Conservation (phyloP, 2,888 invertebrate genomes). For the Sisyra terminalis region DNA sequence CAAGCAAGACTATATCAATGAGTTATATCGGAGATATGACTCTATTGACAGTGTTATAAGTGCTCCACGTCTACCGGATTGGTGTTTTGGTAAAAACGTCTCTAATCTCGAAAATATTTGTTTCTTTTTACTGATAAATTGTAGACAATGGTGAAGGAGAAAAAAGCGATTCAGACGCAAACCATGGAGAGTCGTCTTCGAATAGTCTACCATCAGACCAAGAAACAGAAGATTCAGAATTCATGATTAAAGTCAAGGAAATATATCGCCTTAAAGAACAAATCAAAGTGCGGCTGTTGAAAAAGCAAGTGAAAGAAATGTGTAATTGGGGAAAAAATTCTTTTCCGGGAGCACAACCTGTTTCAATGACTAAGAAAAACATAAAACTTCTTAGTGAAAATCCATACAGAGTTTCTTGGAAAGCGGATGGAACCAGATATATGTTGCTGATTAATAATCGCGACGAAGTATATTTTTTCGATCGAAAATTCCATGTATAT, state of each 20-base stretch:
- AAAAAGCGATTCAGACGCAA: too few species aligned
- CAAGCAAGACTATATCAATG: conserved; percentile 86
- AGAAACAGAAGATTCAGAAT: too few species aligned
- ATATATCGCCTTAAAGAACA: too few species aligned
- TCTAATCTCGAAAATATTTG: conserved; percentile 9
- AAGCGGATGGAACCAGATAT: conserved; percentile 93
- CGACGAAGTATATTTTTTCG: conserved; percentile 80
- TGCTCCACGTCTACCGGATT: conserved; percentile 67
- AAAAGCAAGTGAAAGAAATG: too few species aligned
- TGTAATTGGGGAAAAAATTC: too few species aligned
- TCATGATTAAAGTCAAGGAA: too few species aligned
- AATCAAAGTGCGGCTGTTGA: too few species aligned
- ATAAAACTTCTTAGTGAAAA: conserved; percentile 55
- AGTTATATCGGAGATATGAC: conserved; percentile 69
- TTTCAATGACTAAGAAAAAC: conserved; percentile 84
- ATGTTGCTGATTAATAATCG: conserved; percentile 89
- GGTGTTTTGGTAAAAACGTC: conserved; percentile 73
- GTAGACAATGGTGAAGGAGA: too few species aligned
- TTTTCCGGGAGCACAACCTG: conserved; percentile 95
- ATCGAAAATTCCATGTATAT: conserved; percentile 88
- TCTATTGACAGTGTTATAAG: conserved; percentile 49
- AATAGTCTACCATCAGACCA: too few species aligned
- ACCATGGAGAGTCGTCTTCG: too few species aligned
- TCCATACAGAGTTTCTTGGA: conserved; percentile 96
- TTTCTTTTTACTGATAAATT: neutral